phyloP scores from a whole-genome alignment of 2,888 invertebrate species.

The Gymnosoma rotundatum region DNA sequence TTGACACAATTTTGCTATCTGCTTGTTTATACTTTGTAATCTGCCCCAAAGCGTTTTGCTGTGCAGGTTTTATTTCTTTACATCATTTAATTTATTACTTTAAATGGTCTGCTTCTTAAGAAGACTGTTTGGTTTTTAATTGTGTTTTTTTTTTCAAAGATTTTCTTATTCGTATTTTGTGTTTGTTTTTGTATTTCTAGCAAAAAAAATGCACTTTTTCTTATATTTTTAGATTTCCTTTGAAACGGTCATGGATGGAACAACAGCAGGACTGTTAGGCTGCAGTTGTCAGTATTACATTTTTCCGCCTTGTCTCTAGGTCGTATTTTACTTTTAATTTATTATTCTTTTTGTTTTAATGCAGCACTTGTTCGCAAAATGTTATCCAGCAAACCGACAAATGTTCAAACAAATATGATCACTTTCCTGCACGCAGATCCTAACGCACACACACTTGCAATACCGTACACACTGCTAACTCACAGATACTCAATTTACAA shows the following conservation, averaged over 20 bases:
- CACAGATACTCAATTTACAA: constrained; percentile 32
- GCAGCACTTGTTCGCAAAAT: constrained; percentile 66
- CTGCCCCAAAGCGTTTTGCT: constrained; percentile 26
- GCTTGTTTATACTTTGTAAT: constrained; percentile 23
- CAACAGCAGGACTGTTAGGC: constrained; percentile 35
- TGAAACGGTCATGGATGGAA: constrained; percentile 51
- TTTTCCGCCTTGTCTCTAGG: constrained; percentile 56
- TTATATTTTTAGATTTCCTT: constrained; percentile 58
- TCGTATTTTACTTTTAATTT: constrained; percentile 18
- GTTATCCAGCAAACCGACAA: constrained; percentile 49
- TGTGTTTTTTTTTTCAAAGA: constrained; percentile 49
- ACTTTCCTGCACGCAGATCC: constrained; percentile 57
- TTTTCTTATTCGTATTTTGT: neutral
- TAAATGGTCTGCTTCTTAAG: constrained; percentile 48
- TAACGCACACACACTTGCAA: constrained; percentile 16
- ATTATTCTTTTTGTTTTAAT: constrained; percentile 50
- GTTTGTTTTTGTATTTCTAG: constrained; percentile 18
- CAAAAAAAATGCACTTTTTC: constrained; percentile 63
- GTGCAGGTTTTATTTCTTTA: constrained; percentile 4
- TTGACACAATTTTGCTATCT: constrained; percentile 71
- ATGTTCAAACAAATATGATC: constrained; percentile 62
- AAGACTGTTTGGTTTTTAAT: constrained; percentile 52
- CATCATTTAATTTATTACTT: constrained; percentile 44
- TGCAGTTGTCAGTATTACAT: constrained; percentile 51
- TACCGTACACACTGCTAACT: constrained; percentile 25